phyloP scores from a whole-genome alignment of 2,888 invertebrate species.

The Orthosia incerta region DNA sequence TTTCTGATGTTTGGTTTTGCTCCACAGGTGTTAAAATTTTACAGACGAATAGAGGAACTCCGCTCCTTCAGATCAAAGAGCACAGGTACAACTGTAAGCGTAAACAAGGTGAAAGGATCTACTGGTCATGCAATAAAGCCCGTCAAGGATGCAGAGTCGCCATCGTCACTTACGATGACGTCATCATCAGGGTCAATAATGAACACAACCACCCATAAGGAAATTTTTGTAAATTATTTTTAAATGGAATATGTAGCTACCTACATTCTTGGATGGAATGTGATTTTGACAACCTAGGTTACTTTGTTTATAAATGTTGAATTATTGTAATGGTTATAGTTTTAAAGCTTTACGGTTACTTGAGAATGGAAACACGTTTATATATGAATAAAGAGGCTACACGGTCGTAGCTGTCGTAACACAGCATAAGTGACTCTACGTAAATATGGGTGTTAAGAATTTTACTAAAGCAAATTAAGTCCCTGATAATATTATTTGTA shows the following conservation, averaged over 20 bases:
- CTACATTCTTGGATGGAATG: background rate
- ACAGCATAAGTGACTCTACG: background rate
- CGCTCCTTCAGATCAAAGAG: slow-evolving; percentile 56
- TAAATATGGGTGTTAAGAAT: background rate
- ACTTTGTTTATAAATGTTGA: no score
- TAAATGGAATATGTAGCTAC: no score
- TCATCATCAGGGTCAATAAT: slow-evolving; percentile 65
- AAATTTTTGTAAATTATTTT: no score
- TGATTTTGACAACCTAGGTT: background rate
- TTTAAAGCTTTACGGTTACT: no score
- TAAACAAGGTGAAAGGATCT: slow-evolving; percentile 46
- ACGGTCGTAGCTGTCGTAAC: slow-evolving; percentile 3
- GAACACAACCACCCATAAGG: slow-evolving; percentile 65
- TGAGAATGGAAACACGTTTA: no score
- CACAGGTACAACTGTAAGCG: slow-evolving; percentile 61
- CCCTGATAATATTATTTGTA: no score
- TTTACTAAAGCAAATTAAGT: background rate
- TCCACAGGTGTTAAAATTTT: slow-evolving; percentile 52
- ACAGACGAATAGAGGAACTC: slow-evolving; percentile 59
- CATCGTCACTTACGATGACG: slow-evolving; percentile 68
- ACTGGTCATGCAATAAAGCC: slow-evolving; percentile 65
- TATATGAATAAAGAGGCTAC: background rate
- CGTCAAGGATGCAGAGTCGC: slow-evolving; percentile 70
- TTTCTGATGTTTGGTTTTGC: slow-evolving; percentile 5
- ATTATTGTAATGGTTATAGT: no score